A percentile compares a stretch with the other conserved stretches of the same genome.
Evolutionary conservation across 2,797 vertebrate species (phyloP).

Genomic region (Eulemur coronatus): DNA sequence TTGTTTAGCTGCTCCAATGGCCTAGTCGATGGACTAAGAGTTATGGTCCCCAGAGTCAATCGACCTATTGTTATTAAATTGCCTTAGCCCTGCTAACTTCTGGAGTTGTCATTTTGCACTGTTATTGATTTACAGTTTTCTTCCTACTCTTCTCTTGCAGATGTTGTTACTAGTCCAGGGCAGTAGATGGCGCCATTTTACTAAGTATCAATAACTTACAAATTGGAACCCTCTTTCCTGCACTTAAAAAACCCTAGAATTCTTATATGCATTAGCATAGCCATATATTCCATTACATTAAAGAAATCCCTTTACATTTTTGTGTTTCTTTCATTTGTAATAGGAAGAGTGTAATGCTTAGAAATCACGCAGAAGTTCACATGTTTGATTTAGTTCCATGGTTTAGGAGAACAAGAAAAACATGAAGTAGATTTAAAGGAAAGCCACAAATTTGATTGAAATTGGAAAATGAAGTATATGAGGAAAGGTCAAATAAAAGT

Average conservation of each 20-base stretch:
- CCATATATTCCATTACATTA: neutral
- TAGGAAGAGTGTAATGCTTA: neutral
- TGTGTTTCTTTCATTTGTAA: constrained; percentile 26
- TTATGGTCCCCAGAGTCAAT: constrained; percentile 55
- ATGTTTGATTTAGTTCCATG: constrained; percentile 2
- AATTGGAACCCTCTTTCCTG: neutral
- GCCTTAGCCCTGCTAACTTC: constrained; percentile 29
- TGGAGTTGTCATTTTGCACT: constrained; percentile 58
- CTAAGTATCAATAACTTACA: constrained; percentile 9
- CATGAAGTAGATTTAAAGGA: neutral
- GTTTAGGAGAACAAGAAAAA: neutral
- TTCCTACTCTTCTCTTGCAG: neutral
- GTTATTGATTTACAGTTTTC: constrained; percentile 55
- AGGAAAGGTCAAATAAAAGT: neutral
- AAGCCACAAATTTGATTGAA: constrained; percentile 28
- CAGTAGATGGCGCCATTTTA: constrained; percentile 72
- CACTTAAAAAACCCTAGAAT: neutral
- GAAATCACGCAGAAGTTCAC: neutral
- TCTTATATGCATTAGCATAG: neutral
- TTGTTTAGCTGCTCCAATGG: constrained; percentile 52
- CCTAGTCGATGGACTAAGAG: constrained; percentile 50
- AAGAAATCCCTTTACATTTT: neutral
- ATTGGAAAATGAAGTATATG: neutral
- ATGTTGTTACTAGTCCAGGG: neutral
- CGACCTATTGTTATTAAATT: constrained; percentile 62